These are phyloP conservation scores for Podarcis raffonei DNA, from an alignment of 2,113 vertebrate genomes.

Conservation along the genomic window DNA sequence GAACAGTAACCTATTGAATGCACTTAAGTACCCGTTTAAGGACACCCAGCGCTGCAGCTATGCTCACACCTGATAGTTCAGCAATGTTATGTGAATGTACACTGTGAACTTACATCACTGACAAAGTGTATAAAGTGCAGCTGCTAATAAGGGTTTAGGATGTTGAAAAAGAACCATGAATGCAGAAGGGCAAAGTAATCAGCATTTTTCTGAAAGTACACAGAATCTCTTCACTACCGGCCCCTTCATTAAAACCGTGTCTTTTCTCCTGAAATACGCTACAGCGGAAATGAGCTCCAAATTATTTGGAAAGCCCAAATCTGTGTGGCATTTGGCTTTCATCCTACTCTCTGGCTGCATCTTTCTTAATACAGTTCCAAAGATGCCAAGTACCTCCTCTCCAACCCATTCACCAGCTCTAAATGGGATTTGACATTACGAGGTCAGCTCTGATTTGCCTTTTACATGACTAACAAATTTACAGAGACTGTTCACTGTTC, in stretches of 20 bases:
- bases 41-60: not conserved
- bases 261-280: conserved; percentile 60
- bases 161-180: conserved; percentile 26
- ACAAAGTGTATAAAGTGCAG: conserved; percentile 39
- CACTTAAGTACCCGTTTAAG: not conserved
- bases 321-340: conserved; percentile 69
- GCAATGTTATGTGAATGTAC: not conserved
- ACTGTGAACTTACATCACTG: not conserved
- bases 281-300: conserved; percentile 58
- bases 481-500: conserved; percentile 72
- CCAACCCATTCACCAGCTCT: conserved; percentile 64
- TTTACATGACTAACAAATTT: conserved; percentile 77
- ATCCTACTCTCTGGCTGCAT: conserved; percentile 56
- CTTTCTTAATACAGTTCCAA: conserved; percentile 71
- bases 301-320: conserved; percentile 71
- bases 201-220: conserved; percentile 29
- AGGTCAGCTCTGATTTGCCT: conserved; percentile 75
- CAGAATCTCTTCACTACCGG: conserved; percentile 59
- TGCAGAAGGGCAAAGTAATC: conserved; percentile 49
- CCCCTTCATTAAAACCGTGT: conserved; percentile 65
- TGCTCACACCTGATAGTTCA: not conserved
- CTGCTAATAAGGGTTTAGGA: conserved; percentile 56
- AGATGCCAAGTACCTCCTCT: conserved; percentile 68
- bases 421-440: conserved; percentile 77
- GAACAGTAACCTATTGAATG: not conserved